A percentile compares a stretch with the other conserved stretches of the same genome.
These are phyloP conservation scores for Geodia barretti DNA, from an alignment of 37 sponge, comb jelly and placozoan species.

Conservation along the genomic window DNA sequence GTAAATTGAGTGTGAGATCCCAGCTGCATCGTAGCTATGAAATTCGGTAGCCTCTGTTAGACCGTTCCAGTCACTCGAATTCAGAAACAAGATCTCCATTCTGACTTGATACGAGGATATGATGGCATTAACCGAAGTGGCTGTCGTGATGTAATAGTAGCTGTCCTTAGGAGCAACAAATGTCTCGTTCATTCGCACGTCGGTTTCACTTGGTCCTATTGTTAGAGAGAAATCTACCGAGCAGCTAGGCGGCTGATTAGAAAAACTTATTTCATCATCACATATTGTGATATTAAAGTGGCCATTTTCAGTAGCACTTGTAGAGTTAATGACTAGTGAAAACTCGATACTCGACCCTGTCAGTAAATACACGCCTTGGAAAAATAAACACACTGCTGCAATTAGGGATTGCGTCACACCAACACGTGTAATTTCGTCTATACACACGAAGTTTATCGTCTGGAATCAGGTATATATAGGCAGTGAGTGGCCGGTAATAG, in stretches of 20 bases:
- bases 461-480: neutral
- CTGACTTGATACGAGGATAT: neutral
- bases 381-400: neutral
- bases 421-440: neutral
- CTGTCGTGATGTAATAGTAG: neutral
- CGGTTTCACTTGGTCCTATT: neutral
- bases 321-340: neutral
- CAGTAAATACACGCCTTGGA: neutral
- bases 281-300: neutral
- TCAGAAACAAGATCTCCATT: neutral
- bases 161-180: neutral
- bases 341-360: neutral
- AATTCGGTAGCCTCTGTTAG: no score
- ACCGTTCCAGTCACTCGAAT: no score
- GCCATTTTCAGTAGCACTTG: neutral
- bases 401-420: neutral
- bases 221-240: neutral
- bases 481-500: no score
- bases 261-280: neutral
- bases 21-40: no score
- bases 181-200: neutral
- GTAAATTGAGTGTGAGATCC: no score
- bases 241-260: neutral
- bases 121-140: neutral
- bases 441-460: no score